Evolutionary conservation across 2,113 vertebrate species (phyloP), one percentile per base, ranked within the genome.

Genomic region (Bothrops jararaca): DNA sequence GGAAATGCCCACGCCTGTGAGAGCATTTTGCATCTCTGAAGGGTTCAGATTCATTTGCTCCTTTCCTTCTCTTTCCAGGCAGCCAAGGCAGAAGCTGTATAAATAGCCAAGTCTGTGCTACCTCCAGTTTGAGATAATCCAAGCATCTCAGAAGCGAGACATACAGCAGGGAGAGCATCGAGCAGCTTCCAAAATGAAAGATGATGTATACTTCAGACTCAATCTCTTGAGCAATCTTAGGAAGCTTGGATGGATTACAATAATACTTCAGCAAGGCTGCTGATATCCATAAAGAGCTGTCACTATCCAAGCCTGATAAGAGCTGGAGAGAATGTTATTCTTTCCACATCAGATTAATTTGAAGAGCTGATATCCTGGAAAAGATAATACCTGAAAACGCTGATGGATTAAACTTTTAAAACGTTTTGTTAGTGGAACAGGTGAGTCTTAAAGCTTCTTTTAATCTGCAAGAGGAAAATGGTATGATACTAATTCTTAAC

Each of bases 231-330:
- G 90, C 94, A 88, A 94, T 95, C 92, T 95, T 92, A 93, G 94
- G 95, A 95, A 92, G 92, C 45, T 45, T 90, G 94, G 94, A 96
- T 0, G 92, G 93, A 95, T 96, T 95, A 93, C 93, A 95, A 89
- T 92, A 95, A 94, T 94, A 94, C 95, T 96, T 95, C 96, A 96
- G 94, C 95, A 94, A 95, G 89, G 91, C 92, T 96, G 90, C 94
- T 95, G 94, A 91, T 92, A 90, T 94, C 94, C 93, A 90, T 96
- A 95, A 94, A 92, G 42, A 90, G 94, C 95, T 94, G 91, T 90
- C 91, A 91, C 91, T 95, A 95, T 93, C 93, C 54, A 89, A 92
- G 92, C 93, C 93, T 92, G 89, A 92, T 92, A 54, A 95, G 96
- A 95, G 94, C 93, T 87, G 89, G 89, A 94, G 89, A 95, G 93